phyloP scores from a whole-genome alignment of 2,888 invertebrate genomes.

The Limnephilus rhombicus region DNA sequence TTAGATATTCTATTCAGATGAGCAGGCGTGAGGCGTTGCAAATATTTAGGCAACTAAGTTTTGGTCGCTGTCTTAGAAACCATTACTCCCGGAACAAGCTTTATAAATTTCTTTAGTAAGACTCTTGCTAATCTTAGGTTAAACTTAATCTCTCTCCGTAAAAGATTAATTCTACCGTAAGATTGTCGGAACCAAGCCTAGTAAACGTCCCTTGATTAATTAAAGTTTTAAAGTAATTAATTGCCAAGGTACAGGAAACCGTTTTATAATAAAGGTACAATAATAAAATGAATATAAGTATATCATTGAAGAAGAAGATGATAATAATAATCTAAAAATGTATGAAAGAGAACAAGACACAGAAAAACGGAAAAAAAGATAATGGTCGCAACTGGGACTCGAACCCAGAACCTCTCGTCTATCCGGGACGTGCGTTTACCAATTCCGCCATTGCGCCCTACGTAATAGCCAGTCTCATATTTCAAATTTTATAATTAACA shows the following conservation, averaged over 20 bases:
- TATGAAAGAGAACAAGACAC: too few relatives aligned
- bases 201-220: neutral
- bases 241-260: neutral
- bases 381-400: too few relatives aligned
- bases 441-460: too few relatives aligned
- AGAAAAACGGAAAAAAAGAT: too few relatives aligned
- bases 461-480: too few relatives aligned
- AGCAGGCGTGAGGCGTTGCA: neutral
- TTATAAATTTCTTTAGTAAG: neutral
- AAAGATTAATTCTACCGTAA: neutral
- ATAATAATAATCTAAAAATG: too few relatives aligned
- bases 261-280: neutral
- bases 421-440: too few relatives aligned
- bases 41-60: neutral
- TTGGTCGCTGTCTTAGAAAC: neutral
- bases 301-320: too few relatives aligned
- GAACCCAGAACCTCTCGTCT: too few relatives aligned
- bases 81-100: neutral
- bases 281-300: too few relatives aligned
- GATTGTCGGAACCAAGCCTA: neutral
- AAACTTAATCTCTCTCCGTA: neutral
- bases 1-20: neutral
- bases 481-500: too few relatives aligned
- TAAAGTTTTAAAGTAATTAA: neutral
- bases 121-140: neutral